phyloP scores from a whole-genome alignment of 2,888 invertebrate species.

The Heliconius sara region DNA sequence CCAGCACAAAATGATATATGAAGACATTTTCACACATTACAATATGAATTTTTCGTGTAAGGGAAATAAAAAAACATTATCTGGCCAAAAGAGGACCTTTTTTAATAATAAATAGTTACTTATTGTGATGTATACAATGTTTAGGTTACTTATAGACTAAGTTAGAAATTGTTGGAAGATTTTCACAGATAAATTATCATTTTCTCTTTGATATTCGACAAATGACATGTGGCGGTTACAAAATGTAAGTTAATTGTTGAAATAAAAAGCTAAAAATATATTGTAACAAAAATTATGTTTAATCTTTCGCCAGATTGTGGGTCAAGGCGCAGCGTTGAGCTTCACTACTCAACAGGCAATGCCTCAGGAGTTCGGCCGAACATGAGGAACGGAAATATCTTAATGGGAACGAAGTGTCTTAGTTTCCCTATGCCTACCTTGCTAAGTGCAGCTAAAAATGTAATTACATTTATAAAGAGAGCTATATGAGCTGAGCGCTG shows the following conservation, averaged over 20 bases:
- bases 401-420: not conserved
- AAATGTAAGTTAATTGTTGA: too few relatives aligned
- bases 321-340: not conserved
- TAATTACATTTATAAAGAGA: too few relatives aligned
- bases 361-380: not conserved
- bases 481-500: too few relatives aligned
- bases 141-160: not conserved
- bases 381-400: not conserved
- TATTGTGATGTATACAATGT: slow-evolving; percentile 14
- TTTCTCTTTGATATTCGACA: too few relatives aligned
- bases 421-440: not conserved
- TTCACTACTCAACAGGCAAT: not conserved
- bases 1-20: slow-evolving; percentile 82
- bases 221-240: too few relatives aligned
- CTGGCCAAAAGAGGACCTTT: slow-evolving; percentile 31
- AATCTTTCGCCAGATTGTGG: too few relatives aligned
- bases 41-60: slow-evolving; percentile 80
- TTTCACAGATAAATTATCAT: too few relatives aligned
- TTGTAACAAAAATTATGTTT: too few relatives aligned
- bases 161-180: not conserved
- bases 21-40: slow-evolving; percentile 82
- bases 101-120: slow-evolving; percentile 19
- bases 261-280: too few relatives aligned
- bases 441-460: not conserved
- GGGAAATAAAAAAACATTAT: slow-evolving; percentile 59